A percentile compares a stretch with the other conserved stretches of the same genome.
These are phyloP conservation scores for Papilio polytes DNA, from an alignment of 1,140 invertebrate species.

Conservation along the genomic window DNA sequence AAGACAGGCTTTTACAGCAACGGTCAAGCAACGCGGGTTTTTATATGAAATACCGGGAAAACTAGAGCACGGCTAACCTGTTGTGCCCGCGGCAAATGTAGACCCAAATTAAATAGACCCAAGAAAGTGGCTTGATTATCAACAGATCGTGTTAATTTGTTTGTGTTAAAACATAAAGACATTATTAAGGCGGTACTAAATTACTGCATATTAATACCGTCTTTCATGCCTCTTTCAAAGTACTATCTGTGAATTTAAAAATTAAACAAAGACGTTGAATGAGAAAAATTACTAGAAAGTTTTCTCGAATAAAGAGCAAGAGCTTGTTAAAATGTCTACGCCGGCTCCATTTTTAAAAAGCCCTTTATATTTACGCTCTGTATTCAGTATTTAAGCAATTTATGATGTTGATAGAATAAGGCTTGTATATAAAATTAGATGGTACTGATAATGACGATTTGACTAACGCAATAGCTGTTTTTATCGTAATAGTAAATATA, in stretches of 20 bases:
- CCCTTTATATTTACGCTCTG: not conserved
- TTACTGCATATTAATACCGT: no score
- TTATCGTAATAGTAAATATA: slow-evolving; percentile 59
- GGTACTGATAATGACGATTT: slow-evolving; percentile 19
- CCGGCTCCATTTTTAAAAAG: not conserved
- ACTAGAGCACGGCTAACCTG: slow-evolving; percentile 14
- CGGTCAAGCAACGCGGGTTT: slow-evolving; percentile 28
- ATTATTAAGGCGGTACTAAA: no score
- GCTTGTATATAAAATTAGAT: slow-evolving; percentile 14
- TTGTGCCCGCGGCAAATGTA: not conserved
- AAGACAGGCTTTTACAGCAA: slow-evolving; percentile 23
- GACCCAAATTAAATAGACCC: not conserved
- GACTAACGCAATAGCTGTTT: slow-evolving; percentile 37
- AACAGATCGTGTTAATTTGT: not conserved
- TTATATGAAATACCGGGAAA: slow-evolving; percentile 20
- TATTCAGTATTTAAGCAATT: not conserved
- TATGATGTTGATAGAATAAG: slow-evolving; percentile 15
- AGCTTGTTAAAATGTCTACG: not conserved
- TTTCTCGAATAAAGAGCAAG: not conserved
- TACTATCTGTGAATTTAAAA: no score
- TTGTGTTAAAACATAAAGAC: no score
- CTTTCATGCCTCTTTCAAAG: no score
- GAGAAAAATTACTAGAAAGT: not conserved
- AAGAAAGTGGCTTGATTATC: slow-evolving; percentile 3
- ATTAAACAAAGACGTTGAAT: no score